A percentile compares a stretch with the other conserved stretches of the same genome.
Conservation (phyloP, 1,140 invertebrate genomes). For the Armadillidium nasatum region DNA sequence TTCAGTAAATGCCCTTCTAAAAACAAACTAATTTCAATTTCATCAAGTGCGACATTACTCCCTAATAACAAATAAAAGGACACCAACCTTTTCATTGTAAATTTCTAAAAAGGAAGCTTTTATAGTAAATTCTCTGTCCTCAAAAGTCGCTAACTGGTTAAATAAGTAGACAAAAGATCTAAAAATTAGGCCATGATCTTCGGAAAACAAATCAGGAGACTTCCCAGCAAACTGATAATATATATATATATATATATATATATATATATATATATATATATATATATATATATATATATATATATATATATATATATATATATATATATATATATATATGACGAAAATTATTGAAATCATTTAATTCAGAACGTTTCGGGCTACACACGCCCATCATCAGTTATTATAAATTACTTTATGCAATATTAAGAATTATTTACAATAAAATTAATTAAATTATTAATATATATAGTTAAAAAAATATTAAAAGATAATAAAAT, state of each 20-base stretch:
- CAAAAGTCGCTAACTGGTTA: slow-evolving; percentile 60
- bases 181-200: slow-evolving; percentile 77
- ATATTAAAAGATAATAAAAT: no score
- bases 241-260: slow-evolving; percentile 18
- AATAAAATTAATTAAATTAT: no score
- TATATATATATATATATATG: not conserved
- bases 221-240: slow-evolving; percentile 59
- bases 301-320: slow-evolving; percentile 13
- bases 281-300: slow-evolving; percentile 16
- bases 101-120: slow-evolving; percentile 93
- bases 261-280: slow-evolving; percentile 17
- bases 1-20: no score
- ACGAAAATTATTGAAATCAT: no score
- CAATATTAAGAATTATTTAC: no score
- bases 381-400: no score
- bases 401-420: no score
- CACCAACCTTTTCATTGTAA: slow-evolving; percentile 84
- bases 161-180: slow-evolving; percentile 87
- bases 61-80: no score
- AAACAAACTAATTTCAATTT: no score
- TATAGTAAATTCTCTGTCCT: slow-evolving; percentile 75
- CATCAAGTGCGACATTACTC: no score
- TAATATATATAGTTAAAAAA: no score
- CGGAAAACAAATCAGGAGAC: slow-evolving; percentile 58
- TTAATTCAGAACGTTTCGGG: no score